Evolutionary conservation across 1,140 invertebrate species (phyloP).

Genomic region (Eriocheir sinensis): DNA sequence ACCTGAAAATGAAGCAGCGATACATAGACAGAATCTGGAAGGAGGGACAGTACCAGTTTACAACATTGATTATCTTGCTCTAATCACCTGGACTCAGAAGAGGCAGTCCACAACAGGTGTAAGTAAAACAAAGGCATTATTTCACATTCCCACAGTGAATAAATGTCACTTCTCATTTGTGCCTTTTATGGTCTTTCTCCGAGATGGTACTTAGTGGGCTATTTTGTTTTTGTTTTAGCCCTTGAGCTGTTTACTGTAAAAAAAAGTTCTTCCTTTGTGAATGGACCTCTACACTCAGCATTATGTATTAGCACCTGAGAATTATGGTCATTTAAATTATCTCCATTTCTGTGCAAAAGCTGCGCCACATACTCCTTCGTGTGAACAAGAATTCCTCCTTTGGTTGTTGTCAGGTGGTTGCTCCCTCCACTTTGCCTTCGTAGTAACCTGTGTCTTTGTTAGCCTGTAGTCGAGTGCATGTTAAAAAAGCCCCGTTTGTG

Average conservation of each 20-base stretch:
- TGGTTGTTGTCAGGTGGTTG: background rate
- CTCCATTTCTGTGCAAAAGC: background rate
- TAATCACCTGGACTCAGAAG: background rate
- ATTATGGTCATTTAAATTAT: background rate
- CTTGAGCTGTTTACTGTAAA: no score
- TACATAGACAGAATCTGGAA: no score
- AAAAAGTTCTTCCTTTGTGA: background rate
- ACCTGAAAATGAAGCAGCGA: no score
- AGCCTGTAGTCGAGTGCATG: conserved; percentile 48
- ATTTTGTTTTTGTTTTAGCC: no score
- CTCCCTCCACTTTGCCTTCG: background rate
- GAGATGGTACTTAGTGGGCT: no score
- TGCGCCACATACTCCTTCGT: background rate
- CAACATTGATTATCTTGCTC: no score
- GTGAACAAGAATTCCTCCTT: background rate
- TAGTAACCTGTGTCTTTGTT: background rate
- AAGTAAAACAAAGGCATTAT: background rate
- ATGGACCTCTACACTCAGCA: background rate
- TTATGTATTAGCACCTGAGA: background rate
- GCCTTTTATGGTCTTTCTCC: background rate
- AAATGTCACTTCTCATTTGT: background rate
- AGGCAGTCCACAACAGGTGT: background rate
- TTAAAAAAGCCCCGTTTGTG: conserved; percentile 63
- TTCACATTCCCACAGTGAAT: background rate
- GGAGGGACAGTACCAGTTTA: no score